Conservation (phyloP, 2,888 invertebrate genomes). For the Biston betularia region DNA sequence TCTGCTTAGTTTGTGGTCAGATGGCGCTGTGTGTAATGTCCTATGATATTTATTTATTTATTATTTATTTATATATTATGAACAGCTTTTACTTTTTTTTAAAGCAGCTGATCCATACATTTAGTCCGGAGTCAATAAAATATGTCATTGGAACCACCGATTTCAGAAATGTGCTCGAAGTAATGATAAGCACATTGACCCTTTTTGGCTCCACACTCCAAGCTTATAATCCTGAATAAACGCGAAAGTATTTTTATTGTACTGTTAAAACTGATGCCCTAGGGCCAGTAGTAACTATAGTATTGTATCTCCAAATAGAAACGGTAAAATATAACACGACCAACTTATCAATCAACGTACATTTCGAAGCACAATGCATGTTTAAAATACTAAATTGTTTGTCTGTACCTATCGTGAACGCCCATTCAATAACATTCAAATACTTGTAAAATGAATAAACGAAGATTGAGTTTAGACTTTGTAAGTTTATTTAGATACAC, state of each 20-base stretch:
- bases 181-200: no score
- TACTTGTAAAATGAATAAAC: conserved; percentile 6
- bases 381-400: neutral
- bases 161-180: no score
- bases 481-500: neutral
- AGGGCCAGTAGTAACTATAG: neutral
- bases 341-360: conserved; percentile 2
- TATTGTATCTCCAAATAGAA: neutral
- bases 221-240: no score
- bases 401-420: conserved; percentile 1
- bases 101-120: no score
- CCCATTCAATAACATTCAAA: neutral
- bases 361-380: neutral
- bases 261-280: neutral
- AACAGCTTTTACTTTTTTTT: no score
- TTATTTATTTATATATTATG: no score
- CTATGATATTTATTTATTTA: no score
- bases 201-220: no score
- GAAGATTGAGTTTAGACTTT: neutral
- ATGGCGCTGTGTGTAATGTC: no score
- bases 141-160: no score
- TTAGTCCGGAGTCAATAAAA: no score
- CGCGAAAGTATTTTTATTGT: neutral
- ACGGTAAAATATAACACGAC: neutral
- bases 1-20: no score